Percentiles rank a stretch among this genome's conserved stretches.
Conservation (phyloP, 2,113 vertebrate species). For the Sinocyclocheilus maitianheensis region DNA sequence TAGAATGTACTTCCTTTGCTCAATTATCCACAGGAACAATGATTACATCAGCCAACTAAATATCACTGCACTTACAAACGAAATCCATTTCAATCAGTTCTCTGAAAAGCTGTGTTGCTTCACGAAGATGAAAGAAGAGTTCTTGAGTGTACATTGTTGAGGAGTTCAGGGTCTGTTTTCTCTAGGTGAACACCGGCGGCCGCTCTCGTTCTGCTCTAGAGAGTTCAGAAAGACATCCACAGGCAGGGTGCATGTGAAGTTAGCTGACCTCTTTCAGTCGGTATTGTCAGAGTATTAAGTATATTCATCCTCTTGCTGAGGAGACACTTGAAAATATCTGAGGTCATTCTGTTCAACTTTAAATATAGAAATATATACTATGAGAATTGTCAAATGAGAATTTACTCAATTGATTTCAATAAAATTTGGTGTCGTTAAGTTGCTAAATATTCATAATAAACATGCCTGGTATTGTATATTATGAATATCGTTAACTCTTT, state of each 20-base stretch:
- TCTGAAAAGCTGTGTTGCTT: conserved; percentile 50
- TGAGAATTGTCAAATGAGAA: too few species aligned
- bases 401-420: not conserved
- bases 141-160: conserved; percentile 62
- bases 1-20: conserved; percentile 15
- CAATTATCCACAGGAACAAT: conserved; percentile 56
- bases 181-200: conserved; percentile 4
- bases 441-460: not conserved
- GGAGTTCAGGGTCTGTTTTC: conserved; percentile 39
- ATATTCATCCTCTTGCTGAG: conserved; percentile 4
- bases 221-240: not conserved
- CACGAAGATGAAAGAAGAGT: conserved; percentile 50
- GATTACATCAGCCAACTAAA: conserved; percentile 61
- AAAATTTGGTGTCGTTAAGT: not conserved
- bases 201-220: not conserved
- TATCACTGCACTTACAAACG: conserved; percentile 68
- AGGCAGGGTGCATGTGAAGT: not conserved
- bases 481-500: too few species aligned
- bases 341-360: not conserved
- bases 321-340: conserved; percentile 22
- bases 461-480: not conserved
- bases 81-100: conserved; percentile 58
- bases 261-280: conserved; percentile 22
- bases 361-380: too few species aligned
- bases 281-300: not conserved